Percentiles rank a stretch among this genome's conserved stretches.
phyloP scores from a whole-genome alignment of 2,113 vertebrate species.

The Nesogale talazaci region DNA sequence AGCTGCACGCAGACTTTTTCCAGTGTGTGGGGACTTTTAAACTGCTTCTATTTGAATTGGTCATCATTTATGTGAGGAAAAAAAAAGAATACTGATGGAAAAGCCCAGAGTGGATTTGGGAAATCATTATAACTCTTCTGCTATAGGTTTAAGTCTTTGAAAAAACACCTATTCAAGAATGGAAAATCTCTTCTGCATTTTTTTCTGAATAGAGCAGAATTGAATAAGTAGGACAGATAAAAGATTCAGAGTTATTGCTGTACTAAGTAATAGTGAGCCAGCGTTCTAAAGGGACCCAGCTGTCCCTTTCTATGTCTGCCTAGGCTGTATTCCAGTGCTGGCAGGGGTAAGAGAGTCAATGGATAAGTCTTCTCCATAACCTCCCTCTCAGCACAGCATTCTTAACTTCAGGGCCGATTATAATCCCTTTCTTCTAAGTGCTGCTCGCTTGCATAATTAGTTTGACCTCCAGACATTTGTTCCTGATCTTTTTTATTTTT shows the following conservation, averaged over 20 bases:
- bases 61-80: slow-evolving; percentile 38
- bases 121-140: slow-evolving; percentile 71
- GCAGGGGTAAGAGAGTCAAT: rapidly evolving
- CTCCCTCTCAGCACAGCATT: neutral
- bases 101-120: slow-evolving; percentile 44
- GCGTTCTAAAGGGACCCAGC: slow-evolving; percentile 33
- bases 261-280: slow-evolving; percentile 50
- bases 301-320: neutral
- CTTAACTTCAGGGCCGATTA: neutral
- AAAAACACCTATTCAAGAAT: slow-evolving; percentile 51
- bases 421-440: neutral
- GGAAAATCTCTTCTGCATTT: slow-evolving; percentile 58
- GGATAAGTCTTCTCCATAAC: neutral
- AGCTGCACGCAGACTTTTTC: slow-evolving; percentile 57
- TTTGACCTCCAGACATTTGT: neutral
- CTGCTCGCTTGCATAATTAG: neutral
- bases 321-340: neutral
- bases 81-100: slow-evolving; percentile 60
- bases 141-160: slow-evolving; percentile 59
- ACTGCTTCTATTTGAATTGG: slow-evolving; percentile 48
- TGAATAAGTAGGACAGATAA: slow-evolving; percentile 52
- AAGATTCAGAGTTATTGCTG: slow-evolving; percentile 54
- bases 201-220: slow-evolving; percentile 33
- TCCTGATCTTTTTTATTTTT: neutral
- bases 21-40: slow-evolving; percentile 58